Percentiles rank a stretch among this genome's conserved stretches.
These are phyloP conservation scores for Chelidonichthys spinosus DNA, from an alignment of 2,797 vertebrate species.

Conservation along the genomic window DNA sequence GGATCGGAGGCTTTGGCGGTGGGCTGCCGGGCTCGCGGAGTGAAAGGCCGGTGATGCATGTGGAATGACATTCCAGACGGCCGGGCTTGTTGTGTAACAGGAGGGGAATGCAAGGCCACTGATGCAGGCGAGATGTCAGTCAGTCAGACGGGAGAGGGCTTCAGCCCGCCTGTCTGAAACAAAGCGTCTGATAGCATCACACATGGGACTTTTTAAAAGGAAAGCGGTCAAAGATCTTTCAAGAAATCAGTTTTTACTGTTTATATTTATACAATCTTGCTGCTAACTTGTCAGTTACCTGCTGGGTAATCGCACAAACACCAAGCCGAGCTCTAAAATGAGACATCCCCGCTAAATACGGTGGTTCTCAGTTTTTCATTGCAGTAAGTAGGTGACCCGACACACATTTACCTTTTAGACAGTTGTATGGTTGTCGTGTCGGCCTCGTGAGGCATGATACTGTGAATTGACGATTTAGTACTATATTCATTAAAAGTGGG, in stretches of 20 bases:
- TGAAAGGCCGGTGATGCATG: slow-evolving; percentile 75
- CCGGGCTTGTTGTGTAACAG: slow-evolving; percentile 79
- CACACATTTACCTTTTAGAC: not conserved
- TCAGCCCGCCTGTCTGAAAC: not conserved
- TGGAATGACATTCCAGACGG: slow-evolving; percentile 84
- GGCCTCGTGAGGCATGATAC: not conserved
- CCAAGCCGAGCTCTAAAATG: not conserved
- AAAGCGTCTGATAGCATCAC: slow-evolving; percentile 2
- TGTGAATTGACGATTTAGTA: not conserved
- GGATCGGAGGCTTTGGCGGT: slow-evolving; percentile 53
- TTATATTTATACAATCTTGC: not conserved
- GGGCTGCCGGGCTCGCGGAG: slow-evolving; percentile 37
- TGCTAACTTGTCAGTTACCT: not conserved
- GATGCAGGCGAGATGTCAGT: slow-evolving; percentile 60
- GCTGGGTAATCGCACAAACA: too few relatives aligned
- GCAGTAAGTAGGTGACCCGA: not conserved
- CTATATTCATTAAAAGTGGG: not conserved
- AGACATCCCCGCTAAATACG: not conserved
- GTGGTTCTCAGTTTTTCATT: too few relatives aligned
- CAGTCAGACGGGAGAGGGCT: slow-evolving; percentile 37
- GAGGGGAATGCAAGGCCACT: slow-evolving; percentile 78
- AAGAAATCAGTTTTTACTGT: not conserved
- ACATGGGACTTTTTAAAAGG: not conserved
- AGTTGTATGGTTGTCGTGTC: not conserved
- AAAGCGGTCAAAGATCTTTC: not conserved